Percentiles rank a stretch among this genome's conserved stretches.
Evolutionary conservation across 1,140 invertebrate genomes (phyloP).

Genomic region (Bombus sylvicola): DNA sequence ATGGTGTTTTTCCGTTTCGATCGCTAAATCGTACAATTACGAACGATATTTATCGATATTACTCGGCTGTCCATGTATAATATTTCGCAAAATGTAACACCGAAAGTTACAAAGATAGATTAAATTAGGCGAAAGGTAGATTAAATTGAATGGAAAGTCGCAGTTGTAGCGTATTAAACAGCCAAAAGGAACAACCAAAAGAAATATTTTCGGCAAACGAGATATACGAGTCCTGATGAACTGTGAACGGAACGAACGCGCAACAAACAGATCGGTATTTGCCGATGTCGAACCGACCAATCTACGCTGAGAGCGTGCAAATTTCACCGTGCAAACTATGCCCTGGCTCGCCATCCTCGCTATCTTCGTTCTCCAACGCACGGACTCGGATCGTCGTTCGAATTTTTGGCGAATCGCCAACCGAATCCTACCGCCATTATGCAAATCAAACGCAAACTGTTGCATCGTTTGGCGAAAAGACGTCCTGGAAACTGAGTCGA

Average conservation of each 20-base stretch:
- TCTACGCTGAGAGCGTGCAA: not conserved
- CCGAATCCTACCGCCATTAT: not conserved
- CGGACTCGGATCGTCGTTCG: not conserved
- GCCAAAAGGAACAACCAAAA: not conserved
- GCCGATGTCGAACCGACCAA: not conserved
- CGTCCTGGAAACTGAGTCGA: too few relatives aligned
- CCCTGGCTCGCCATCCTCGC: not conserved
- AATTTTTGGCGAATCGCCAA: conserved; percentile 40
- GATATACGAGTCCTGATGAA: not conserved
- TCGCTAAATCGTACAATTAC: too few relatives aligned
- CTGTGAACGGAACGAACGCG: not conserved
- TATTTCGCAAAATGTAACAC: too few relatives aligned
- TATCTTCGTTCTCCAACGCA: too few relatives aligned
- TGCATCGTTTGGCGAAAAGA: conserved; percentile 1
- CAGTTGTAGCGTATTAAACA: not conserved
- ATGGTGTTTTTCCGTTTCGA: too few relatives aligned
- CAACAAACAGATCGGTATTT: not conserved
- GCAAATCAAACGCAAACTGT: conserved; percentile 46
- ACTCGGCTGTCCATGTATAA: too few relatives aligned
- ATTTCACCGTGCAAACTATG: not conserved
- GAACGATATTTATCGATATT: too few relatives aligned
- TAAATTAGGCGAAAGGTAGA: too few relatives aligned
- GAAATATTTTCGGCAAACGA: not conserved
- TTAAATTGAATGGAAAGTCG: too few relatives aligned
- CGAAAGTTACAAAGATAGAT: too few relatives aligned